Evolutionary conservation across 2,888 invertebrate genomes (phyloP).

Genomic region (Latrodectus hesperus): DNA sequence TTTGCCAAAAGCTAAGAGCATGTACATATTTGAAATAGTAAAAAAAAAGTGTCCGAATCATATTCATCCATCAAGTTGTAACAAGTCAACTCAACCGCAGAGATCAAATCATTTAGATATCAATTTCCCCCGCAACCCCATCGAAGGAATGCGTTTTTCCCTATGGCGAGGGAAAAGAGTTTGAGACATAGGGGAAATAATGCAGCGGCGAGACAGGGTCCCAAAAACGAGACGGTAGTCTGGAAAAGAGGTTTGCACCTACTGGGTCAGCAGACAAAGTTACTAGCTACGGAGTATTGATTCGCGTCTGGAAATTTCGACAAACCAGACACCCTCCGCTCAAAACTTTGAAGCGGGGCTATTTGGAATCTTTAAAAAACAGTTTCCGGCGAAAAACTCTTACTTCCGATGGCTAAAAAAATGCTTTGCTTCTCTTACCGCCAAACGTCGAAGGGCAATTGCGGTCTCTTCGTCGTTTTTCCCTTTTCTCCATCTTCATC

Average conservation of each 20-base stretch:
- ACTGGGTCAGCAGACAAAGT: slow-evolving; percentile 63
- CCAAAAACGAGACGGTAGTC: slow-evolving; percentile 56
- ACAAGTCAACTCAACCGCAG: not conserved
- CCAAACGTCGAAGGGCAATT: not conserved
- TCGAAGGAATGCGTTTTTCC: slow-evolving; percentile 4
- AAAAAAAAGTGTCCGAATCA: not conserved
- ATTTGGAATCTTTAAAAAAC: not conserved
- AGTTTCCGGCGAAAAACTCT: not conserved
- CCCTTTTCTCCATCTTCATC: not conserved
- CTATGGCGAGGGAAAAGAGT: slow-evolving; percentile 22
- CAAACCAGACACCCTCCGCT: slow-evolving; percentile 10
- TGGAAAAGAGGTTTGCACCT: slow-evolving; percentile 22
- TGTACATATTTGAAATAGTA: not conserved
- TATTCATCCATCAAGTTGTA: slow-evolving; percentile 1
- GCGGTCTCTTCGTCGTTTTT: not conserved
- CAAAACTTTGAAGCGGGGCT: slow-evolving; percentile 22
- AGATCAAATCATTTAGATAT: slow-evolving; percentile 8
- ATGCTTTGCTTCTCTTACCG: no score
- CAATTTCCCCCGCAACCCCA: not conserved
- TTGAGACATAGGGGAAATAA: slow-evolving; percentile 38
- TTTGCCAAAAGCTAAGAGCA: no score
- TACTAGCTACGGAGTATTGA: slow-evolving; percentile 50
- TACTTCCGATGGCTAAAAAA: not conserved
- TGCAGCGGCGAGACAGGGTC: slow-evolving; percentile 11
- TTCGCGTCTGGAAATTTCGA: slow-evolving; percentile 42